Base-by-base conservation (phyloP, 2,888 invertebrate species). In the Entomobrya multifasciata region DNA sequence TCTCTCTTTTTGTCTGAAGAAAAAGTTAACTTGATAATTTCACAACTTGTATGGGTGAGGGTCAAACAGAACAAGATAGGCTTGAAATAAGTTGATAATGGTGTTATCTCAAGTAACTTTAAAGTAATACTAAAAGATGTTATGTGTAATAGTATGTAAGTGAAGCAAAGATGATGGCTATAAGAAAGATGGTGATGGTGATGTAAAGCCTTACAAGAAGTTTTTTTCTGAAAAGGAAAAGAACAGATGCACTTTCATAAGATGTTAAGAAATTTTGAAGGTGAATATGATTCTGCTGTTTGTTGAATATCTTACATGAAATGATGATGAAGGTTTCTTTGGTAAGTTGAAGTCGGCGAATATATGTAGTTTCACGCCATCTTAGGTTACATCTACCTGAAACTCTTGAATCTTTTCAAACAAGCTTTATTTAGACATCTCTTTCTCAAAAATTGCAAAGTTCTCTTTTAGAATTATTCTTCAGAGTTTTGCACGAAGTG, bases 11-110 rank as follows among this genome's bases (percentile, higher is more conserved):
- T n/a, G n/a, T 36, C 20, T 57, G 36, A 76, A 27, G 74, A 74
- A 74, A 70, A 74, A 76, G 76, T 76, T 57, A 76, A 76, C 76
- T 76, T 55, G 76, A 76, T 76, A 76, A 55, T 76, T 76, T 76
- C 20, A 55, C 52, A 55, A 76, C 30, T 76, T 76, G 76, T 30
- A n/a, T 25, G 70, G 70, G 70, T 70, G 70, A 70, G 70, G 70
- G 70, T 70, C 70, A 70, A 44, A 47, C 70, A 44, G 65, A n/a
- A n/a, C 41, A 36, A 15, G 22, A n/a, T n/a, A n/a, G n/a, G n/a
- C n/a, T n/a, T n/a, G 41, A 70, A 70, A 15, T 70, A 70, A 76
- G 76, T 76, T 76, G 76, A 76, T 76, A 76, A 74, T 55, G 25
- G 76, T 57, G 76, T 76, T 76, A 76, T 76, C 76, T 76, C 11